Base-by-base conservation (phyloP, 2,113 vertebrate species). In the Chaetodon auriga region DNA sequence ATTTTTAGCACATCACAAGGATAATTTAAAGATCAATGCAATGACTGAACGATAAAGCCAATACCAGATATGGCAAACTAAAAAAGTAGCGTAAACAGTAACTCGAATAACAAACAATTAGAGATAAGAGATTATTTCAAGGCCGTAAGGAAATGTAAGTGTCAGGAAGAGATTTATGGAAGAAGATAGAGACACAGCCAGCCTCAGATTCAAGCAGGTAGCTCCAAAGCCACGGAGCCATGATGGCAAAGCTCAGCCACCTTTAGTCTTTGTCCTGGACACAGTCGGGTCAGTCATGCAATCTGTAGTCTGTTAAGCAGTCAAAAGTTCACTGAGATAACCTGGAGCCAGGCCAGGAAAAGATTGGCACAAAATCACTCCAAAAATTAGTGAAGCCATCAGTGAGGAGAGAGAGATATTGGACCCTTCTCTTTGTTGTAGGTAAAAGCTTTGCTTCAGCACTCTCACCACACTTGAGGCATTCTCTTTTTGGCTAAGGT, bases 351-450 rank as follows among this genome's bases (percentile, higher is more conserved):
- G 23, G 49, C 25, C 63, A 41, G 25, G 21, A 21, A 30, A 75
- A 66, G 30, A 82, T 86, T 70, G 75, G 64, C 80, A 73, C 71
- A 71, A 16, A 76, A 35, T 88, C 70, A 82, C 53, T 53, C 1
- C 9, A 63, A 30, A 58, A 75, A 63, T 55, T 41, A 78, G 81
- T 64, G 65, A 57, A 60, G 30, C 55, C 49, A 62, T 79, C 78
- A 64, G 68, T 0, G 58, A 79, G 46, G n/a, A 68, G 43, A n/a
- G 35, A 41, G 49, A 38, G 71, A 21, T 65, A 30, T 75, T 12
- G 45, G 64, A n/a, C 55, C 61, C 25, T 21, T 15, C 51, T 57
- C 46, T 86, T 63, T 76, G 80, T 77, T 61, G 45, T 12, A 36
- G 41, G 71, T 79, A 21, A 85, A 84, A 79, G n/a, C 23, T 54